Conservation (phyloP, 1,140 invertebrate genomes). For the Helicoverpa zea region DNA sequence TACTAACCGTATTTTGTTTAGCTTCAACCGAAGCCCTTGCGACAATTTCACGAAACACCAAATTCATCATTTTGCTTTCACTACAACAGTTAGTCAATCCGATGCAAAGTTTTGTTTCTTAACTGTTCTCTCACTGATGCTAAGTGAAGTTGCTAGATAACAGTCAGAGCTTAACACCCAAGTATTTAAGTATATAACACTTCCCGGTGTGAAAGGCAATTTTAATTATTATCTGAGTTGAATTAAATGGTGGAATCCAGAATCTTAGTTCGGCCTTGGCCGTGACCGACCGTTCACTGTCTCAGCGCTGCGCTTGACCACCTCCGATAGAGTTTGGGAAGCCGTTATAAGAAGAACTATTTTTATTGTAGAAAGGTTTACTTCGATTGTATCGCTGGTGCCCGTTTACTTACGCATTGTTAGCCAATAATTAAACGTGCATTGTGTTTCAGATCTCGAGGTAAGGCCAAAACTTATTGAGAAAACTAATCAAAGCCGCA, state of each 20-base stretch:
- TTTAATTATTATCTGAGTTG: slow-evolving; percentile 65
- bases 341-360: slow-evolving; percentile 46
- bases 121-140: slow-evolving; percentile 4
- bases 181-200: slow-evolving; percentile 55
- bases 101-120: slow-evolving; percentile 15
- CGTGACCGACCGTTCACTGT: slow-evolving; percentile 82
- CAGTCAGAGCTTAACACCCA: slow-evolving; percentile 19
- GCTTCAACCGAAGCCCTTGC: slow-evolving; percentile 75
- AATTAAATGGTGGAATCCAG: slow-evolving; percentile 56
- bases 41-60: slow-evolving; percentile 78
- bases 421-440: slow-evolving; percentile 13
- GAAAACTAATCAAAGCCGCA: background rate
- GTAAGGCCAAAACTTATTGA: background rate
- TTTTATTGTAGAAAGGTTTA: slow-evolving; percentile 49
- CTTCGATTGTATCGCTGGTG: background rate
- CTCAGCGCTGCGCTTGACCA: slow-evolving; percentile 72
- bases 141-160: background rate
- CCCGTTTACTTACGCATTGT: slow-evolving; percentile 12
- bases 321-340: slow-evolving; percentile 49
- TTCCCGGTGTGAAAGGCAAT: slow-evolving; percentile 69
- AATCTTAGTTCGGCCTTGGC: slow-evolving; percentile 80
- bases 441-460: slow-evolving; percentile 11
- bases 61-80: slow-evolving; percentile 80
- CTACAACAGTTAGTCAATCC: slow-evolving; percentile 54
- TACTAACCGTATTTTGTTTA: slow-evolving; percentile 77